Base-by-base conservation (phyloP, 2,888 invertebrate species). In the Dynastes hyllus region DNA sequence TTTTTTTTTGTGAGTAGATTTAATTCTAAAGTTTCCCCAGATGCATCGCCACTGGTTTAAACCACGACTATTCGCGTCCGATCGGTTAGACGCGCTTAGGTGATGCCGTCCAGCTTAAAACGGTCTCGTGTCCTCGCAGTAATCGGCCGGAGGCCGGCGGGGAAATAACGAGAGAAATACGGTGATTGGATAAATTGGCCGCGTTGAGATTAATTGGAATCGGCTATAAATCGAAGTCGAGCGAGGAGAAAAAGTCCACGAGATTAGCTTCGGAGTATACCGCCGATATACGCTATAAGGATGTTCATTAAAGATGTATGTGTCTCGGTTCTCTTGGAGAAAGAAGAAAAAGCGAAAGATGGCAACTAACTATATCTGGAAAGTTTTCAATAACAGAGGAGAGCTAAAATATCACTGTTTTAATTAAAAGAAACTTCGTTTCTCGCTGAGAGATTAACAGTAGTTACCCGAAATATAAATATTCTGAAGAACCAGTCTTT, bases 181-280 rank as follows among this genome's bases (percentile, higher is more conserved):
- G 58, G 58, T 58, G 73, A 73, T 58, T 58, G 73, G 73, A 58
- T 73, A 73, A 73, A 73, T 73, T 73, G 58, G 73, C 55, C 73
- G 73, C 73, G 73, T 13, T 70, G 11, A 37, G 73, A 73, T 73
- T 73, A 73, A 73, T 73, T 73, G 73, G 73, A 73, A 58, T 73
- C 73, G 58, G 51, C 73, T 40, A 73, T 73, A 73, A 73, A 73
- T 73, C 40, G 40, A 73, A 27, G 22, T 9, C 8, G 11, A 22
- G 16, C 16, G 22, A 58, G 16, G 22, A 55, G 16, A 63, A 65
- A 70, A 70, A 53, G 40, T 53, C 70, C 32, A 45, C 45, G 40
- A 66, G 51, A 70, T 70, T 53, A 51, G 51, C 51, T 29, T 51
- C 27, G 70, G 45, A 70, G 51, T 70, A 53, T 70, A 51, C 27